A percentile compares a stretch with the other conserved stretches of the same genome.
Evolutionary conservation across 2,888 invertebrate species (phyloP).

Genomic region (Caenorhabditis imperialis): DNA sequence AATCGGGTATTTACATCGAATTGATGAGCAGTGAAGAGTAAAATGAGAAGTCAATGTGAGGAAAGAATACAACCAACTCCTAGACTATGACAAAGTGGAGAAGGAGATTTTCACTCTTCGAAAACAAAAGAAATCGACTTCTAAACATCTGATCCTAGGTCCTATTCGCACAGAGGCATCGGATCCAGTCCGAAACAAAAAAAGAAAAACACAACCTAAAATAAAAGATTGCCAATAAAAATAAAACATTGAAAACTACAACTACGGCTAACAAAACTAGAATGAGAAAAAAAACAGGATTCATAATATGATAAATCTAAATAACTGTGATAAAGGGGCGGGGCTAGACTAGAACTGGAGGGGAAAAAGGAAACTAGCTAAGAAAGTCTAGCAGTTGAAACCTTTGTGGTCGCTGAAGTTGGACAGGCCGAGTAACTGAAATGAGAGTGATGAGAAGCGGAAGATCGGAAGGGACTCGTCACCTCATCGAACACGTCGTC

Average conservation of each 20-base stretch:
- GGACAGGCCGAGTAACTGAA: constrained; percentile 39
- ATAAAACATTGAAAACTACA: constrained; percentile 10
- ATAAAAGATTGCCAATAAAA: no score
- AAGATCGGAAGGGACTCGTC: neutral
- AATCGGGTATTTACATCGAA: constrained; percentile 32
- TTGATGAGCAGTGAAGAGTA: constrained; percentile 17
- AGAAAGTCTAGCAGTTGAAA: neutral
- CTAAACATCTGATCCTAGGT: constrained; percentile 5
- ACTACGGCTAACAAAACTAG: neutral
- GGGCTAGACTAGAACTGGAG: constrained; percentile 17
- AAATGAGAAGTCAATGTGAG: constrained; percentile 6
- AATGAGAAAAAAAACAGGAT: constrained; percentile 18
- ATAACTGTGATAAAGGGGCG: neutral
- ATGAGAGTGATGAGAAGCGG: neutral
- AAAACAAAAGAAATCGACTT: neutral
- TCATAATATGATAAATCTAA: neutral
- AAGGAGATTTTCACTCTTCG: neutral
- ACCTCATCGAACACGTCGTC: constrained; percentile 50
- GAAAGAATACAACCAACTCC: constrained; percentile 26
- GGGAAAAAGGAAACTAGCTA: neutral
- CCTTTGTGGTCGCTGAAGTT: constrained; percentile 23
- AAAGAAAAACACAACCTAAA: constrained; percentile 7
- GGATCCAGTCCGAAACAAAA: constrained; percentile 19
- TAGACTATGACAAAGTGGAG: constrained; percentile 37
- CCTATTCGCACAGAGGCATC: constrained; percentile 25